A percentile compares a stretch with the other conserved stretches of the same genome.
Evolutionary conservation across 2,113 vertebrate genomes (phyloP).

Genomic region (Odocoileus hemionus): DNA sequence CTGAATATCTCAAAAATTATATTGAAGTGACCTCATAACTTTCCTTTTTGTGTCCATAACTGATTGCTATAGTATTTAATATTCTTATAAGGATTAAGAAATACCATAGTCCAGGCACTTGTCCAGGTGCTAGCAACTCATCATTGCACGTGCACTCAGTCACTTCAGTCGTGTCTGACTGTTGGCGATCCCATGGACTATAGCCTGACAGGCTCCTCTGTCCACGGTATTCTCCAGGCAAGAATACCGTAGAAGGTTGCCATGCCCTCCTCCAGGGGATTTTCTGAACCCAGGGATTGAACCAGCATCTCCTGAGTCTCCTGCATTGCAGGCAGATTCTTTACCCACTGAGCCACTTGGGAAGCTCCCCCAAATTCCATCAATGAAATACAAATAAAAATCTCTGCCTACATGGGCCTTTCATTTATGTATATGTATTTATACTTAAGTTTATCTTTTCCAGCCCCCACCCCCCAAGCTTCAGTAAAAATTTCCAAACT

Average conservation of each 20-base stretch:
- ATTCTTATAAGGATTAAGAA: not conserved
- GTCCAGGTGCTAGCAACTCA: not conserved
- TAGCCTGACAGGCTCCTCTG: not conserved
- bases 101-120: not conserved
- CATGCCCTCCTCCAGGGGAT: not conserved
- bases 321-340: not conserved
- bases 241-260: not conserved
- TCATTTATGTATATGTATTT: not conserved
- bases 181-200: not conserved
- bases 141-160: rapidly evolving
- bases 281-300: not conserved
- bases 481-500: not conserved
- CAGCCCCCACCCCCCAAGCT: rapidly evolving
- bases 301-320: not conserved
- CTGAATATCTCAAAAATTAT: not conserved
- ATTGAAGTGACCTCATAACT: not conserved
- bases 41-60: not conserved
- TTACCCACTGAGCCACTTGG: not conserved
- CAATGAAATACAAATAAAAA: not conserved
- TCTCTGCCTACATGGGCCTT: not conserved
- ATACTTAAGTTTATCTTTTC: not conserved
- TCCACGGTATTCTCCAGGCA: not conserved
- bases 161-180: not conserved
- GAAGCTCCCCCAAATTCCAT: not conserved
- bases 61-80: not conserved